Conservation (phyloP, 2,797 vertebrate species). For the Alauda arvensis region DNA sequence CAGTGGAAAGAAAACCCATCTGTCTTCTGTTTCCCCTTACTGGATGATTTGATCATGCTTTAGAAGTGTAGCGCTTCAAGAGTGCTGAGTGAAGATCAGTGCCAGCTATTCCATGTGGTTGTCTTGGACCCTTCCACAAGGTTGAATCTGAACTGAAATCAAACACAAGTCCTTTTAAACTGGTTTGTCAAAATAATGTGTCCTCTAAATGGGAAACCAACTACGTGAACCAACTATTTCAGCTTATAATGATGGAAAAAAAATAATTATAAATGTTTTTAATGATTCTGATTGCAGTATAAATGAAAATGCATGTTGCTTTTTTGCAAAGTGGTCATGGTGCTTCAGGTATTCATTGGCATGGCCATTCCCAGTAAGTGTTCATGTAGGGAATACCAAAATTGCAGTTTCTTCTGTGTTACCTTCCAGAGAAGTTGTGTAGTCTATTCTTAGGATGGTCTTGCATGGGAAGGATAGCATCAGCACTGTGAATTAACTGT, state of each 20-base stretch:
- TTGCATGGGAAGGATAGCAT: background rate
- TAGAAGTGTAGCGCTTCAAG: background rate
- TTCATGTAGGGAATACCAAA: background rate
- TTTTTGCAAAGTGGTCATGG: background rate
- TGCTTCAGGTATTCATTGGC: background rate
- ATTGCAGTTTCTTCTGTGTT: background rate
- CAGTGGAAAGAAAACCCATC: background rate
- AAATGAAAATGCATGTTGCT: background rate
- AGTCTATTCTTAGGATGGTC: background rate
- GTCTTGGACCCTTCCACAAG: background rate
- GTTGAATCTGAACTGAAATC: background rate
- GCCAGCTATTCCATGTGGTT: background rate
- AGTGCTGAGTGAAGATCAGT: background rate
- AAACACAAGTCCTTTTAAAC: background rate
- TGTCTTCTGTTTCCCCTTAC: background rate
- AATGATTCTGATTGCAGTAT: background rate
- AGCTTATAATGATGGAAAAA: background rate
- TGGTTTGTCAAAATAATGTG: background rate
- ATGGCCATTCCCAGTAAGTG: background rate
- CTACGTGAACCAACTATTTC: background rate
- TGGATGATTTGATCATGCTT: background rate
- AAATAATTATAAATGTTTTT: background rate
- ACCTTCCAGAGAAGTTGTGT: background rate
- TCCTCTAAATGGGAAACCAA: background rate
- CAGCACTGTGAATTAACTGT: background rate